Conservation (phyloP, 2,113 vertebrate species). For the Delphinus delphis region DNA sequence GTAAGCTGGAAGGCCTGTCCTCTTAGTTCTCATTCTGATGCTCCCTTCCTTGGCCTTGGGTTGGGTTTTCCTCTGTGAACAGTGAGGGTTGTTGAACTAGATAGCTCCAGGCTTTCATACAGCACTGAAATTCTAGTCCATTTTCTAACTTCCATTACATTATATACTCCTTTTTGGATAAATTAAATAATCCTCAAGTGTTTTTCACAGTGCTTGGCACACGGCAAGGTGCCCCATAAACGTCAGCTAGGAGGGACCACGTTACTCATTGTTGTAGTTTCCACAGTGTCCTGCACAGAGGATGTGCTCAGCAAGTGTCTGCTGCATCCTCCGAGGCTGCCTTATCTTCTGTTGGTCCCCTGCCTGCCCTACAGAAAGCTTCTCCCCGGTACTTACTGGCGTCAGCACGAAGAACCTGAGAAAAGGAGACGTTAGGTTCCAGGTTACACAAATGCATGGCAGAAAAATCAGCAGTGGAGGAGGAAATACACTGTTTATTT, state of each 20-base stretch:
- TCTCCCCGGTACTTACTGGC: neutral
- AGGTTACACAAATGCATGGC: neutral
- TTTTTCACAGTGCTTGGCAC: neutral
- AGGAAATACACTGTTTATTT: constrained; percentile 79
- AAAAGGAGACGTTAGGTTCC: neutral
- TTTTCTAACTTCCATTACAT: neutral
- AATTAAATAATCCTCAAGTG: neutral
- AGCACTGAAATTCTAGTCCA: neutral
- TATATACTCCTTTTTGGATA: neutral
- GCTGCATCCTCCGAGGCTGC: neutral
- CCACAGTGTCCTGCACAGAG: neutral
- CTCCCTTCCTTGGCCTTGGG: neutral
- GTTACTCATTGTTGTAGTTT: neutral
- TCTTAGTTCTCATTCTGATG: neutral
- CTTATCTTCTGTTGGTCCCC: neutral
- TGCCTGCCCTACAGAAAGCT: neutral
- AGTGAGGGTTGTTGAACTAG: neutral
- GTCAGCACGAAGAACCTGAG: neutral
- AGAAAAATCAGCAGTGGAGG: constrained; percentile 46
- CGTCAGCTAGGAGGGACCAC: neutral
- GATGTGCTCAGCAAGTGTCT: accelerated
- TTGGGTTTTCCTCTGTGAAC: neutral
- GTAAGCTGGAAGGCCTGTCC: too few relatives aligned
- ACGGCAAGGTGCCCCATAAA: neutral
- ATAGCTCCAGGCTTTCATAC: neutral